A percentile compares a stretch with the other conserved stretches of the same genome.
Conservation (phyloP, 2,888 invertebrate genomes). For the Cetonia aurata region DNA sequence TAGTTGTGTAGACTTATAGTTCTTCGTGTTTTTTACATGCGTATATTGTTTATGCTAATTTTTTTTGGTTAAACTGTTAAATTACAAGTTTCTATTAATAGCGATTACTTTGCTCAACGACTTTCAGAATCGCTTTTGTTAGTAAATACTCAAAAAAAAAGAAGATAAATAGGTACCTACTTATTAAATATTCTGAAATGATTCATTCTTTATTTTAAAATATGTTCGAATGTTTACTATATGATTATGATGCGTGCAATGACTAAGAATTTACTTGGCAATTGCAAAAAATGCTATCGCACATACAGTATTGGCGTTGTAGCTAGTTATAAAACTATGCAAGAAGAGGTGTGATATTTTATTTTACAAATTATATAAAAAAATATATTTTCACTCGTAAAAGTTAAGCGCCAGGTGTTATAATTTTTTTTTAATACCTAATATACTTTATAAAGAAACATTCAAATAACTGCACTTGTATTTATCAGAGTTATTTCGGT, state of each 20-base stretch:
- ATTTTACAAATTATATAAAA: no score
- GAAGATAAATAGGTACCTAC: neutral
- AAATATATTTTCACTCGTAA: no score
- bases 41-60: neutral
- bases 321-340: no score
- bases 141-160: slow-evolving; percentile 14
- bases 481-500: no score
- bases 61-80: neutral
- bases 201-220: slow-evolving; percentile 35
- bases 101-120: neutral
- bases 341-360: no score
- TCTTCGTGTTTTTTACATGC: no score
- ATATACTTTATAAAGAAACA: no score
- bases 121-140: neutral
- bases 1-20: no score
- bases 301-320: neutral
- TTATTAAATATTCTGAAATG: neutral
- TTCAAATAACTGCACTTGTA: no score
- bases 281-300: slow-evolving; percentile 22
- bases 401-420: no score
- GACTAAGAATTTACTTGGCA: slow-evolving; percentile 26
- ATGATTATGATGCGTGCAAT: slow-evolving; percentile 8
- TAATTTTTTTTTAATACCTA: no score
- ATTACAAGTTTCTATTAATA: slow-evolving; percentile 11
- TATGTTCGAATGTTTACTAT: slow-evolving; percentile 27